These are phyloP conservation scores for Zaprionus lachaisei DNA, from an alignment of 1,140 invertebrate genomes.

Conservation along the genomic window DNA sequence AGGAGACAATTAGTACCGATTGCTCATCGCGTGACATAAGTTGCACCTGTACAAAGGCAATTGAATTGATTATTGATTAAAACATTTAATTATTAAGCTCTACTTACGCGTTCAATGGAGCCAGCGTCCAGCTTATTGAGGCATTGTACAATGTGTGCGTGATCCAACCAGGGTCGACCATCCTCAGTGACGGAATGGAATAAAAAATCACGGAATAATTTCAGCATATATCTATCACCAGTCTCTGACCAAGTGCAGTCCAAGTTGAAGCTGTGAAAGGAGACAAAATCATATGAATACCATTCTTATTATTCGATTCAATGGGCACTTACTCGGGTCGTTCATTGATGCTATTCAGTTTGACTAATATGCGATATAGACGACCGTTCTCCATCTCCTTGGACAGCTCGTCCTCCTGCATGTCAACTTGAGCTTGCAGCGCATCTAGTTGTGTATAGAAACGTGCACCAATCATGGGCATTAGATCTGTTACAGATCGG, in stretches of 20 bases:
- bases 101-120: constrained; percentile 91
- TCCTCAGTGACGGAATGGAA: constrained; percentile 97
- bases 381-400: constrained; percentile 98
- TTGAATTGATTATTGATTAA: not conserved
- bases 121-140: constrained; percentile 98
- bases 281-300: not conserved
- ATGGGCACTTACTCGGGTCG: constrained; percentile 91
- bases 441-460: constrained; percentile 98
- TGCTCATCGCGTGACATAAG: constrained; percentile 98
- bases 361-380: constrained; percentile 94
- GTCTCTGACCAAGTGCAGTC: constrained; percentile 98
- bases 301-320: not conserved
- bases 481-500: constrained; percentile 96
- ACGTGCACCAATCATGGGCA: constrained; percentile 99
- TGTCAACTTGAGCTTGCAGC: constrained; percentile 93
- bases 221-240: constrained; percentile 98
- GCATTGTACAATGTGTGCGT: constrained; percentile 96
- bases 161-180: constrained; percentile 97
- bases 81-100: not conserved
- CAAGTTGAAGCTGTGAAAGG: constrained; percentile 90
- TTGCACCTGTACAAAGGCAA: constrained; percentile 89
- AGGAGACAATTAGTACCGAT: constrained; percentile 97
- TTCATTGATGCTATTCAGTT: constrained; percentile 96
- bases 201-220: constrained; percentile 98
- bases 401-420: constrained; percentile 94